Evolutionary conservation across 2,113 vertebrate genomes (phyloP), one percentile per base, ranked within the genome.

Genomic region (Xenopus laevis): DNA sequence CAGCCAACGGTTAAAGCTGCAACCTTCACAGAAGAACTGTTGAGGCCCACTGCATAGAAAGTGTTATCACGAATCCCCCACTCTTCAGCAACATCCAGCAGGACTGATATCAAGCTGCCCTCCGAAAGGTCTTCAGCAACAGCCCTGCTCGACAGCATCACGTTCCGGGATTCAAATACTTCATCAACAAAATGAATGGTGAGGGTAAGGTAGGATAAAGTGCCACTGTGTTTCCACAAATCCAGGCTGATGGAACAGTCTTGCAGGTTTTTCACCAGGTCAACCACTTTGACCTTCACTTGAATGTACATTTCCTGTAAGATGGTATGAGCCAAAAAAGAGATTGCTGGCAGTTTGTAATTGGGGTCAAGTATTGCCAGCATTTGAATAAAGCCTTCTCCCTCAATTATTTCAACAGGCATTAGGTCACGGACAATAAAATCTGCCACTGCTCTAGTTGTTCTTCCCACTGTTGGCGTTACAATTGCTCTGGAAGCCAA

Each of bases 371-470:
- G 65, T 0, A 82, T 74, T 4, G 73, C 71, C 65, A 92, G 74
- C 79, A 92, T 82, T 61, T 87, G 83, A 45, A 66, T 81, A 78
- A 92, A 92, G 17, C 90, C 90, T 23, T 82, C 71, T 0, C 89
- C 90, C 68, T 87, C 87, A 2, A 88, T 86, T 10, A 87, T 71
- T 65, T 83, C 79, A 0, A 85, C 79, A 0, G 88, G 87, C 71
- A 89, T 85, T 4, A 90, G 81, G 67, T 92, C 90, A 78, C 65
- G 57, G 33, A 91, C 83, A 1, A 92, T 81, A 63, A 90, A 92
- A 78, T 84, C 84, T 17, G 81, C 63, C 18, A 92, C 85, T 40
- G 86, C 86, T 1, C 79, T 73, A 0, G 83, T 85, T 65, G 87
- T 81, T 30, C 84, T 83, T 21, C 78, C 78, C 0, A 68, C 77